Base-by-base conservation (phyloP, 1,140 invertebrate genomes). In the Drosophila sproati region DNA sequence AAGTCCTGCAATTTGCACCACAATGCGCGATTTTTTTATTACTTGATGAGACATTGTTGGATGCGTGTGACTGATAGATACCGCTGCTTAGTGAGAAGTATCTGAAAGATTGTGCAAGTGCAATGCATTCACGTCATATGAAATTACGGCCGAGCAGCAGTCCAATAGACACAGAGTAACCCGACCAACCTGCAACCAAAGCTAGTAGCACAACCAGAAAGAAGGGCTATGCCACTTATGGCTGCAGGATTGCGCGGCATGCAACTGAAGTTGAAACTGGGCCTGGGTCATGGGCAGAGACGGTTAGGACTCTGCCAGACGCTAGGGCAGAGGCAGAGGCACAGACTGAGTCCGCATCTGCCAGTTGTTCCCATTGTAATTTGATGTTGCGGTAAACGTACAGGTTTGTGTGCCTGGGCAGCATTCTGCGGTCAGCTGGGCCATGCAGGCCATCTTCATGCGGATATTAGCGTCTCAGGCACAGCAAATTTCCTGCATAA, bases 11-110 rank as follows among this genome's bases (percentile, higher is more conserved):
- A 6, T 43, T 57, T 28, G 50, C 29, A 5, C 69, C 82, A 88
- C 77, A 68, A 76, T 86, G 60, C 51, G 32, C 29, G 50, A 2
- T 47, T 1, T 43, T 82, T 82, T 87, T 87, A 88, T 79, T 73
- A 83, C 83, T 45, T 61, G 78, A 76, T 69, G 67, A 75, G 77
- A 87, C 82, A 88, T 77, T 87, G 82, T 83, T 83, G 77, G 70
- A n/a, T 43, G 60, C 57, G 77, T 80, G 72, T 57, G 41, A 50
- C 69, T 88, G 82, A 83, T 88, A 85, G 82, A 87, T 83, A 83
- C 72, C 69, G 83, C 76, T 83, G 88, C 76, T 88, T 77, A 87
- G 20, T 20, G 20, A 20, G 20, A 20, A 80, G 61, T 79, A 72
- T 39, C 82, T 70, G 52, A 74, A 88, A 82, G 82, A 82, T 88